Base-by-base conservation (phyloP, 1,140 invertebrate genomes). In the Bombus breviceps region DNA sequence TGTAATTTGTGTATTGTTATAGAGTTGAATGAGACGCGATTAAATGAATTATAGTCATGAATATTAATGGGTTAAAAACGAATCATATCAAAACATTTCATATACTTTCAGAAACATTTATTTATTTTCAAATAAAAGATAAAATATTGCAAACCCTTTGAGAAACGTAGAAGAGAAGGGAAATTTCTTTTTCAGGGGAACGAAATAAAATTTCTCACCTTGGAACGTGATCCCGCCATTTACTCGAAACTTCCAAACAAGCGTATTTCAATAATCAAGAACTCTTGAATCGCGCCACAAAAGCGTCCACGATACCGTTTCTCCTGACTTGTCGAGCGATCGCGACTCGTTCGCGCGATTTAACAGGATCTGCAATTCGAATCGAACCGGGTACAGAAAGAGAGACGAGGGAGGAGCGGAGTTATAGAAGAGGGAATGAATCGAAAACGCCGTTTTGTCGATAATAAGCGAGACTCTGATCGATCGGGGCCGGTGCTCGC, bases 381-480 rank as follows among this genome's bases (percentile, higher is more conserved):
- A 41, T 64, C n/a, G 39, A n/a, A 22, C 4, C 25, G 22, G 34
- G 1, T 2, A 22, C n/a, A 6, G 32, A 9, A 25, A 41, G 15
- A n/a, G 74, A 8, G 25, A 32, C 2, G 5, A 28, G 37, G 1
- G 28, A 28, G 53, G 28, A 76, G 53, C 4, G 28, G 12, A n/a
- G 59, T 25, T 2, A 25, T 9, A 32, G 15, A 43, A 25, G 34
- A 18, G 28, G 77, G 34, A 18, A 39, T 74, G 73, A 72, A 57
- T 62, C 68, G 68, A 83, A 66, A 53, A 62, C 73, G 83, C 53
- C 68, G 83, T 85, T 85, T n/a, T 28, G 32, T 22, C 77, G 75
- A 79, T 85, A 85, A 80, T 80, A 85, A 85, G 76, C 83, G 83
- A 80, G 83, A 6, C 76, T 57, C 47, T 62, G 78, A 85, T 85